These are phyloP conservation scores for Prosopocoilus inquinatus DNA, from an alignment of 2,888 invertebrate species.

Conservation along the genomic window DNA sequence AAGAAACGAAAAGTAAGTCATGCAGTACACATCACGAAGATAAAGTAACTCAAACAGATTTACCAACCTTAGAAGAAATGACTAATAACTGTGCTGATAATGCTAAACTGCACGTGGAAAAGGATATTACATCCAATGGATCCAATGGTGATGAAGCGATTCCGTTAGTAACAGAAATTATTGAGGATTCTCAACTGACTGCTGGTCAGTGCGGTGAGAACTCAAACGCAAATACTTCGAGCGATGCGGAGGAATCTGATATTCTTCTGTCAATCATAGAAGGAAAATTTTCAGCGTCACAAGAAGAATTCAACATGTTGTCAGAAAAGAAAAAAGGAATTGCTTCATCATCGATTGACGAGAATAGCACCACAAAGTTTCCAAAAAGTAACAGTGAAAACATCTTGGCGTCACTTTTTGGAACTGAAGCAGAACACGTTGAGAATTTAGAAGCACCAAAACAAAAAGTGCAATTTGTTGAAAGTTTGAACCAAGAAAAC, in stretches of 20 bases:
- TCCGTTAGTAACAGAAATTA: too few species aligned
- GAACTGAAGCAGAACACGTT: slow-evolving; percentile 7
- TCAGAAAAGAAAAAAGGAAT: not conserved
- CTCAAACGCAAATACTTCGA: not conserved
- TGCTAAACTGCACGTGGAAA: not conserved
- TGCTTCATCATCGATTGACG: not conserved
- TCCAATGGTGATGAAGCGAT: too few species aligned
- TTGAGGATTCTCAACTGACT: not conserved
- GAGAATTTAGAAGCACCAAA: not conserved
- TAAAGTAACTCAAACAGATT: too few species aligned
- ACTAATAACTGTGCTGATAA: not conserved
- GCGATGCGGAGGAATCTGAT: slow-evolving; percentile 3
- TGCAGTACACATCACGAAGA: too few species aligned
- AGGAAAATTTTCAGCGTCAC: slow-evolving; percentile 3
- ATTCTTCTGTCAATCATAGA: slow-evolving; percentile 8
- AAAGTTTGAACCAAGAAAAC: too few species aligned
- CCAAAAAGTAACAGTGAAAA: not conserved
- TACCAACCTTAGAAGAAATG: too few species aligned
- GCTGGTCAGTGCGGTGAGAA: not conserved
- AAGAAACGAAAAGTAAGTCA: too few species aligned
- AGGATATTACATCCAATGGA: too few species aligned
- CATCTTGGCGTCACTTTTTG: slow-evolving; percentile 10
- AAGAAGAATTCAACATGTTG: not conserved
- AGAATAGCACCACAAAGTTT: not conserved
- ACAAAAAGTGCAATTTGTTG: too few species aligned